Percentiles rank a stretch among this genome's conserved stretches.
Conservation (phyloP, 2,888 invertebrate species). For the Oxytorus armatus region DNA sequence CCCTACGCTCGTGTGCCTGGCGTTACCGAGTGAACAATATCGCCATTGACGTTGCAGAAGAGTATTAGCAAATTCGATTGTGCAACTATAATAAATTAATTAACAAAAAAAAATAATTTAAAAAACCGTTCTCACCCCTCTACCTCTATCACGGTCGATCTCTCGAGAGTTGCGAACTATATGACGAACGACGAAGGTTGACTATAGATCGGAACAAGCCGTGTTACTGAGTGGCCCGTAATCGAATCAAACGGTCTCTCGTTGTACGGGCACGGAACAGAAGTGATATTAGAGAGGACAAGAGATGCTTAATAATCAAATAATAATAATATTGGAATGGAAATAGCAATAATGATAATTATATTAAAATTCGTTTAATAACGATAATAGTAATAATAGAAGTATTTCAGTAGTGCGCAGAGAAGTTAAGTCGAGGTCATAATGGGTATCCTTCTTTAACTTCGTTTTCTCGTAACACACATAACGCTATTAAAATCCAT, state of each 20-base stretch:
- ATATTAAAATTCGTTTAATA: slow-evolving; percentile 1
- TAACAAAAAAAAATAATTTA: slow-evolving; percentile 42
- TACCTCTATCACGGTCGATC: slow-evolving; percentile 12
- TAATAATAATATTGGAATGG: neutral
- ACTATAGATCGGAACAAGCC: slow-evolving; percentile 53
- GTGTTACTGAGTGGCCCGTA: slow-evolving; percentile 56
- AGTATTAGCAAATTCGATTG: slow-evolving; percentile 60
- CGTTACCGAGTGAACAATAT: slow-evolving; percentile 9
- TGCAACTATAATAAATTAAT: slow-evolving; percentile 48
- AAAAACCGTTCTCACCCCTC: slow-evolving; percentile 26
- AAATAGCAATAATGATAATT: slow-evolving; percentile 15
- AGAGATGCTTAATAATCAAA: slow-evolving; percentile 21
- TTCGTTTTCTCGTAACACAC: slow-evolving; percentile 64
- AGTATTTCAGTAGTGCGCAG: neutral
- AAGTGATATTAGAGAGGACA: slow-evolving; percentile 15
- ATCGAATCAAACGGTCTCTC: slow-evolving; percentile 59
- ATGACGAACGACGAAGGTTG: slow-evolving; percentile 31
- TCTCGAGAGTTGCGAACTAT: slow-evolving; percentile 19
- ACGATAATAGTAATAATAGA: neutral
- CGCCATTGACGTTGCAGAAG: slow-evolving; percentile 28
- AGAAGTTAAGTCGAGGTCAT: neutral
- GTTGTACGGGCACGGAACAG: slow-evolving; percentile 30
- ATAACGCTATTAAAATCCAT: slow-evolving; percentile 69
- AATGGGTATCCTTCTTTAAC: slow-evolving; percentile 52
- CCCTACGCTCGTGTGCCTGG: neutral